phyloP scores from a whole-genome alignment of 2,888 invertebrate species.

The Escarpia spicata region DNA sequence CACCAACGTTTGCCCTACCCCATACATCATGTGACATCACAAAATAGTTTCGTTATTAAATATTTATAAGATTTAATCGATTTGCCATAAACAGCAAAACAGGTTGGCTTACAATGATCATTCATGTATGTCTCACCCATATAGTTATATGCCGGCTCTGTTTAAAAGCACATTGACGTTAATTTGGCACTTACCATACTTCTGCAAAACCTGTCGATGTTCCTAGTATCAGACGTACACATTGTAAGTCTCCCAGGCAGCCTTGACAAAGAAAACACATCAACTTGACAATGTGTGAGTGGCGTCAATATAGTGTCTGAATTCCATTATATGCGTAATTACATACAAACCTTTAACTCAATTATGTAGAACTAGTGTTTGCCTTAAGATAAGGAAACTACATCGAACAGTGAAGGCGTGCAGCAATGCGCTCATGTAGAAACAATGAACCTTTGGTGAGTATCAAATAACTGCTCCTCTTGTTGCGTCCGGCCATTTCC shows the following conservation, averaged over 20 bases:
- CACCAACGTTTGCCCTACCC: no score
- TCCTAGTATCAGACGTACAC: background rate
- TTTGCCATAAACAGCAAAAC: no score
- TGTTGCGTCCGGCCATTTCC: constrained; percentile 17
- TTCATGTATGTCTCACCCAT: background rate
- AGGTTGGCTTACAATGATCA: background rate
- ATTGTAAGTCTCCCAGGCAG: constrained; percentile 21
- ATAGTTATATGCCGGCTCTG: background rate
- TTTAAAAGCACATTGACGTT: background rate
- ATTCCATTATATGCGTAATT: no score
- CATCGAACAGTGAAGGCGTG: background rate
- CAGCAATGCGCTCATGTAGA: background rate
- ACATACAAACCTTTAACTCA: background rate
- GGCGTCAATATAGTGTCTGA: no score
- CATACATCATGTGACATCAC: no score
- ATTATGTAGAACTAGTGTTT: background rate
- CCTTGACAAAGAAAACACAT: background rate
- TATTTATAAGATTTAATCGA: no score
- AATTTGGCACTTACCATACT: constrained; percentile 5
- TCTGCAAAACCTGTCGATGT: constrained; percentile 18
- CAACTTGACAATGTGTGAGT: no score
- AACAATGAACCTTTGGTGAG: background rate
- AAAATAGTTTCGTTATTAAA: no score
- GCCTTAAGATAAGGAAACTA: background rate
- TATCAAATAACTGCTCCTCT: constrained; percentile 17